A percentile compares a stretch with the other conserved stretches of the same genome.
Conservation (phyloP, 2,113 vertebrate species). For the Ceuthmochares aereus region DNA sequence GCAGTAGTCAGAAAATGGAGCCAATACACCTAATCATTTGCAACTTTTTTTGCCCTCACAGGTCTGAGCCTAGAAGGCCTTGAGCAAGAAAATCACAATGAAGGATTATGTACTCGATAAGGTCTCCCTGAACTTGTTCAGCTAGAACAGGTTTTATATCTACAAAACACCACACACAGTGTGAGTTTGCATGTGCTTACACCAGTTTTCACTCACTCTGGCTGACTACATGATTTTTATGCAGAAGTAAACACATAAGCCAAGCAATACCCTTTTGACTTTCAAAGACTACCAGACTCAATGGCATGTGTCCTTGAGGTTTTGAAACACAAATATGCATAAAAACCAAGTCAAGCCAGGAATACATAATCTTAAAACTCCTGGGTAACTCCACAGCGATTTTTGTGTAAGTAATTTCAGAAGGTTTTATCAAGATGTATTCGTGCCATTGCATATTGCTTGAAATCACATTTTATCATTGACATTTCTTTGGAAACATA, state of each 20-base stretch:
- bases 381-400: neutral
- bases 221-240: neutral
- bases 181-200: neutral
- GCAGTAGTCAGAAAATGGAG: fast-evolving
- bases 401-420: neutral
- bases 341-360: neutral
- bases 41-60: neutral
- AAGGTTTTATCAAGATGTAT: neutral
- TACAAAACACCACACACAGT: neutral
- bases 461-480: neutral
- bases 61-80: neutral
- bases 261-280: neutral
- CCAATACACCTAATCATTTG: neutral
- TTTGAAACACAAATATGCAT: neutral
- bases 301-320: neutral
- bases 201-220: neutral
- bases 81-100: neutral
- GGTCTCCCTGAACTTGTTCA: neutral
- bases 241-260: neutral
- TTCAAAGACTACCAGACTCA: neutral
- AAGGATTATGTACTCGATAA: neutral
- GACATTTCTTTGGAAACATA: neutral
- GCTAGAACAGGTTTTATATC: neutral
- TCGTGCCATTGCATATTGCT: neutral
- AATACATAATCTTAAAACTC: neutral